Conservation (phyloP, 1,140 invertebrate species). For the Drosophila bocki region DNA sequence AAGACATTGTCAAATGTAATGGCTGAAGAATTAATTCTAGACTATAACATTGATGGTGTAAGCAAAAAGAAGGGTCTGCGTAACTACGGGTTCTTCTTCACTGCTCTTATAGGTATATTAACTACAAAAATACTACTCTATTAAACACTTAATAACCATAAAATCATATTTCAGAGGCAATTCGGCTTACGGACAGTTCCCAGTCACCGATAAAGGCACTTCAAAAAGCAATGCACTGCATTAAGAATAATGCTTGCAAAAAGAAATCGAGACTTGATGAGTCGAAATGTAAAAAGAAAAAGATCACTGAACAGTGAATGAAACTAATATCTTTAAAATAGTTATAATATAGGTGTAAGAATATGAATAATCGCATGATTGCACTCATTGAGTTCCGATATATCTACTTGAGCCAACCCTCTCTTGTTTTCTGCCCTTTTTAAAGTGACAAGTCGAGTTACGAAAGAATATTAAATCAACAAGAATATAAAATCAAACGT, state of each 20-base stretch:
- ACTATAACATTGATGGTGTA: slow-evolving; percentile 10
- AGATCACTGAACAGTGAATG: not conserved
- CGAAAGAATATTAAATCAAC: too few species aligned
- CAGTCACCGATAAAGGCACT: slow-evolving; percentile 10
- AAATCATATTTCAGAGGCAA: slow-evolving; percentile 2
- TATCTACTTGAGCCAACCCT: too few species aligned
- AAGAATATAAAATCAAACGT: too few species aligned
- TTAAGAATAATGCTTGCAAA: slow-evolving; percentile 21
- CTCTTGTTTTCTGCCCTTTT: too few species aligned
- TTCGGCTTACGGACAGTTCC: not conserved
- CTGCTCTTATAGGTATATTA: slow-evolving; percentile 5
- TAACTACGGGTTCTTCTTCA: slow-evolving; percentile 2
- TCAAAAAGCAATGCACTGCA: slow-evolving; percentile 15
- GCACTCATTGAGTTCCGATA: too few species aligned
- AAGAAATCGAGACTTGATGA: not conserved
- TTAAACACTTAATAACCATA: not conserved
- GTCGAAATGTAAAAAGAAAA: not conserved
- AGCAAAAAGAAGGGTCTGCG: slow-evolving; percentile 6
- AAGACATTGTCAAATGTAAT: slow-evolving; percentile 11
- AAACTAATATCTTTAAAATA: not conserved
- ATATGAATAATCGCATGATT: too few species aligned
- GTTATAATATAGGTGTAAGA: not conserved
- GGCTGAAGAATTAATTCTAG: slow-evolving; percentile 3
- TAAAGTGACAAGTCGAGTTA: too few species aligned
- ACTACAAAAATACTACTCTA: not conserved